Percentiles rank a stretch among this genome's conserved stretches.
These are phyloP conservation scores for Anolis carolinensis DNA, from an alignment of 2,113 vertebrate species.

Conservation along the genomic window DNA sequence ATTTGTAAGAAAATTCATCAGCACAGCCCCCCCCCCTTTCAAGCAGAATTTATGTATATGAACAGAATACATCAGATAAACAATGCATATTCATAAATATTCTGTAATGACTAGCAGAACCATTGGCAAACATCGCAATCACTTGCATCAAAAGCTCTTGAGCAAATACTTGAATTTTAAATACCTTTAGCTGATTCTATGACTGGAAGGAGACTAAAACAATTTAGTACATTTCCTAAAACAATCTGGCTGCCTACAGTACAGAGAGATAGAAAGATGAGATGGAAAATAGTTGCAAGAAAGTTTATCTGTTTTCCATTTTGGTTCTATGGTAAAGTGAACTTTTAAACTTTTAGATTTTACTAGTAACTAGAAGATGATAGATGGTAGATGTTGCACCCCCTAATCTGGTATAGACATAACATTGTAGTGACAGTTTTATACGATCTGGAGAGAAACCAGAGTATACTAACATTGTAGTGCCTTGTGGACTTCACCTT, in stretches of 20 bases:
- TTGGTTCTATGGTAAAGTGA: not conserved
- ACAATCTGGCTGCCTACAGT: not conserved
- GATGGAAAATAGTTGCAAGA: not conserved
- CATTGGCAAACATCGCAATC: not conserved
- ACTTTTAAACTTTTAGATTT: not conserved
- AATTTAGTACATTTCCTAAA: not conserved
- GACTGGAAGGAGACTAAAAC: not conserved
- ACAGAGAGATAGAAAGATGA: not conserved
- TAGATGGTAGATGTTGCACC: too few relatives aligned
- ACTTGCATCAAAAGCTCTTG: not conserved
- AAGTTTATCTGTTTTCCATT: not conserved
- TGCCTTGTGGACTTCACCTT: not conserved
- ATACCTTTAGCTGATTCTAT: not conserved
- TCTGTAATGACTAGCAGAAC: not conserved
- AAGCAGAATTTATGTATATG: not conserved
- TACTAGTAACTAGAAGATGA: not conserved
- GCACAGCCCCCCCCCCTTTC: not conserved
- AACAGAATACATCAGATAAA: conserved; percentile 16
- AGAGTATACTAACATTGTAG: not conserved
- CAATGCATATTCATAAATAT: conserved; percentile 2
- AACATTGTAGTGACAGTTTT: not conserved
- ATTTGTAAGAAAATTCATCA: not conserved
- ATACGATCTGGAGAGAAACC: too few relatives aligned
- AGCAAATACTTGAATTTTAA: not conserved
- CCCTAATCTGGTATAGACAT: too few relatives aligned